Percentiles rank a stretch among this genome's conserved stretches.
phyloP scores from a whole-genome alignment of 2,113 vertebrate genomes.

The Neotoma lepida region DNA sequence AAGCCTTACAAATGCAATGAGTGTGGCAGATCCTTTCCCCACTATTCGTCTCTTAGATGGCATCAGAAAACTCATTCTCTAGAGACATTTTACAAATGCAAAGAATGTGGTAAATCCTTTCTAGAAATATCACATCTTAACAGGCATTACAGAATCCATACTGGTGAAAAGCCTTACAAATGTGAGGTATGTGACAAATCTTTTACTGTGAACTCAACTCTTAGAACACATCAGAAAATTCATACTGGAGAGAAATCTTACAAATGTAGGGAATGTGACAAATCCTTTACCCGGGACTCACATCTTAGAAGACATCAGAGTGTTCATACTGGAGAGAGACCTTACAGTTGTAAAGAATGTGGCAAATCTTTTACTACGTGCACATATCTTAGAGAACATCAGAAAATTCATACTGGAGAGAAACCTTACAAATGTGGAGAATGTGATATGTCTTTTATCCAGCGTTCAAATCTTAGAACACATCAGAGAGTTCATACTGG shows the following conservation, averaged over 20 bases:
- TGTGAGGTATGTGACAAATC: not conserved
- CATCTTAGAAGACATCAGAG: not conserved
- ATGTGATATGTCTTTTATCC: not conserved
- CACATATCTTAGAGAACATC: not conserved
- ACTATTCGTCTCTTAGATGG: not conserved
- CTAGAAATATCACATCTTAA: not conserved
- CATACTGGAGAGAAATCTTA: not conserved
- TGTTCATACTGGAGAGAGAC: not conserved
- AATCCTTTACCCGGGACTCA: not conserved
- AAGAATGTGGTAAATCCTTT: not conserved
- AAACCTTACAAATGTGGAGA: conserved; percentile 2
- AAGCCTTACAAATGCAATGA: not conserved
- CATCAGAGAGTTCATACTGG: not conserved
- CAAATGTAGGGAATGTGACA: not conserved
- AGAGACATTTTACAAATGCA: not conserved
- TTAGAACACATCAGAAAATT: conserved; percentile 5
- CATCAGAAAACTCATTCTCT: not conserved
- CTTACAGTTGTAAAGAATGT: not conserved
- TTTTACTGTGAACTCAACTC: not conserved
- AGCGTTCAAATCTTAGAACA: conserved; percentile 5
- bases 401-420: conserved; percentile 7
- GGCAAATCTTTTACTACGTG: not conserved
- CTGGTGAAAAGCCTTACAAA: not conserved
- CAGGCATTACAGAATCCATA: not conserved
- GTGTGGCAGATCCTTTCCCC: not conserved